Base-by-base conservation (phyloP, 1,140 invertebrate genomes). In the Drosophila sp. region DNA sequence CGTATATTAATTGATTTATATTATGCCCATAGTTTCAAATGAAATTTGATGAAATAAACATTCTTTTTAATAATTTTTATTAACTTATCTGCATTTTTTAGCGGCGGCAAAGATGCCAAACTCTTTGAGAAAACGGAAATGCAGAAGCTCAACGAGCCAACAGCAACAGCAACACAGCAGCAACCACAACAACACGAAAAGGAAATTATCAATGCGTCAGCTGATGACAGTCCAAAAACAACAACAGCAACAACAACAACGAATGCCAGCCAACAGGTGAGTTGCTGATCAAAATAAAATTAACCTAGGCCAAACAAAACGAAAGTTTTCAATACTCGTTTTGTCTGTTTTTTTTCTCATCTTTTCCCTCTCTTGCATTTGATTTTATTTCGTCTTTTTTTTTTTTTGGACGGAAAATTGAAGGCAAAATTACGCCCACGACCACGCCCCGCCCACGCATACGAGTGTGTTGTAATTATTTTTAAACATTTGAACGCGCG, bases 51-150 rank as follows among this genome's bases (percentile, higher is more conserved):
- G n/a, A n/a, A n/a, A n/a, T n/a, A n/a, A n/a, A n/a, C n/a, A n/a
- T n/a, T n/a, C n/a, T n/a, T n/a, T n/a, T n/a, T n/a, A n/a, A 11
- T 16, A 41, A 32, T 29, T 5, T 38, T 38, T 46, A 13, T 2
- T 14, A 43, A 7, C 13, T 50, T 32, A 27, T 32, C 4, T 32
- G n/a, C 14, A 32, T 27, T 34, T 5, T 53, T 13, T 63, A 87
- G 82, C 57, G 82, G 82, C 59, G 82, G 82, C 83, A 87, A 87
- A 72, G 82, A 87, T 78, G 82, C 83, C 46, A 81, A 82, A 59
- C 67, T 87, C 16, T 87, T 87, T 67, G 83, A 87, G 6, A 87
- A 79, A 54, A 45, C 50, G 18, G 82, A 87, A 65, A 14, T 87
- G 75, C 82, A 72, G 32, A 82, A 87, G 57, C 76, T 89, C 25